Conservation (phyloP, 2,113 vertebrate species). For the Ceuthmochares aereus region DNA sequence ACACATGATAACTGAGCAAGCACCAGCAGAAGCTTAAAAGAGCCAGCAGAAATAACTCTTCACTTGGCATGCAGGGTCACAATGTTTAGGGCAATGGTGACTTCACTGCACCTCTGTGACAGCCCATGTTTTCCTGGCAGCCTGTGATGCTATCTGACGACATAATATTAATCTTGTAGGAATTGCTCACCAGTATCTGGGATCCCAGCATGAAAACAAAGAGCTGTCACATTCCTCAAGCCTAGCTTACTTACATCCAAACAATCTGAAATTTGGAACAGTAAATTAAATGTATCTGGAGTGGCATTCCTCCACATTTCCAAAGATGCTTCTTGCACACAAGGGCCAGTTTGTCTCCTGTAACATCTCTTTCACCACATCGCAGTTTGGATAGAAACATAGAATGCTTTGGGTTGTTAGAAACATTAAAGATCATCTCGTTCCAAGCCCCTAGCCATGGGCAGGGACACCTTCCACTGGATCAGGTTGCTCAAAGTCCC, state of each 20-base stretch:
- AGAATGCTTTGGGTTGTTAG: no score
- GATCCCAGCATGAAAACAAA: background rate
- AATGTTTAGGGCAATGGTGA: background rate
- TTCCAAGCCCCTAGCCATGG: no score
- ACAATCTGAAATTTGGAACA: background rate
- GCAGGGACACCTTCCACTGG: no score
- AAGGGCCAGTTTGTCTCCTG: background rate
- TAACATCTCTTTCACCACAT: background rate
- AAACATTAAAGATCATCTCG: no score
- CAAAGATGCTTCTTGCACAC: background rate
- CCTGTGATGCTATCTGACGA: background rate
- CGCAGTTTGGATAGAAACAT: background rate
- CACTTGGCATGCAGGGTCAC: background rate
- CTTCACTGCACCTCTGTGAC: background rate
- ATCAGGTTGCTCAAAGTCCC: no score
- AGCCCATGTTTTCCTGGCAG: background rate
- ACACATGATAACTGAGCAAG: fast-evolving
- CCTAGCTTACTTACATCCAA: background rate
- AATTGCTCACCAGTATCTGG: background rate
- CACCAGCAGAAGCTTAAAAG: background rate
- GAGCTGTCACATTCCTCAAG: background rate
- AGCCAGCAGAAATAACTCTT: background rate
- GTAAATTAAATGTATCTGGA: background rate
- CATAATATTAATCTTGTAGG: background rate
- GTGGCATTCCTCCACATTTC: no score